Percentiles rank a stretch among this genome's conserved stretches.
phyloP scores from a whole-genome alignment of 2,113 vertebrate species.

The Salminus brasiliensis region DNA sequence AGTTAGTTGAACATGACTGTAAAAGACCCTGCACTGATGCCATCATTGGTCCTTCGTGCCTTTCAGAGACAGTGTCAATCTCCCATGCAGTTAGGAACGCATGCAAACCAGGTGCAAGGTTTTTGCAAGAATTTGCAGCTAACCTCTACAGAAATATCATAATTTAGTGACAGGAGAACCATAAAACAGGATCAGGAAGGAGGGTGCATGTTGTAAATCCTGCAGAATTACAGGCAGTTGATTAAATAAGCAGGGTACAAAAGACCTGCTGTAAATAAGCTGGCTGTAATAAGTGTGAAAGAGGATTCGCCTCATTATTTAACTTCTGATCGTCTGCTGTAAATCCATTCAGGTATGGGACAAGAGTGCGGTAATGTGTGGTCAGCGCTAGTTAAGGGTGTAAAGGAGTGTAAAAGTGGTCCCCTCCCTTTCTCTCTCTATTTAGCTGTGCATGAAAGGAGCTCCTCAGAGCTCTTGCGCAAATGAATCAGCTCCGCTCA shows the following conservation, averaged over 20 bases:
- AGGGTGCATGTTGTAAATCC: background rate
- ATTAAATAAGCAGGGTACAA: background rate
- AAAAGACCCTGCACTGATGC: constrained; percentile 57
- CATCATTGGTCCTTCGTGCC: constrained; percentile 68
- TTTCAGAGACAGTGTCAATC: constrained; percentile 70
- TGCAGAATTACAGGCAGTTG: background rate
- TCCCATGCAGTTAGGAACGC: constrained; percentile 68
- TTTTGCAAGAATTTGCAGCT: constrained; percentile 36
- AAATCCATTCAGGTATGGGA: background rate
- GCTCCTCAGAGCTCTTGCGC: constrained; percentile 15
- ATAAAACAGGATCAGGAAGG: constrained; percentile 23
- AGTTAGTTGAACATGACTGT: constrained; percentile 59
- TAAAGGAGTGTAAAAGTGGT: background rate
- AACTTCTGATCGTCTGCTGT: background rate
- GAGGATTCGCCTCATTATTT: background rate
- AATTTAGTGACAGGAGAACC: constrained; percentile 35
- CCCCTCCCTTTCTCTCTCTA: background rate
- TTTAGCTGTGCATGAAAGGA: constrained; percentile 39
- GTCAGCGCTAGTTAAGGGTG: background rate
- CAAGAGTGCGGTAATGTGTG: background rate
- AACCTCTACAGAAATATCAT: constrained; percentile 36
- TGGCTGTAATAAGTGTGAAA: background rate
- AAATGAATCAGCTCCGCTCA: constrained; percentile 43
- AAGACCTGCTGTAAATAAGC: background rate
- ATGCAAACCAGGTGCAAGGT: constrained; percentile 22